Percentiles rank a stretch among this genome's conserved stretches.
These are phyloP conservation scores for Furnarius figulus DNA, from an alignment of 2,113 vertebrate genomes.

Conservation along the genomic window DNA sequence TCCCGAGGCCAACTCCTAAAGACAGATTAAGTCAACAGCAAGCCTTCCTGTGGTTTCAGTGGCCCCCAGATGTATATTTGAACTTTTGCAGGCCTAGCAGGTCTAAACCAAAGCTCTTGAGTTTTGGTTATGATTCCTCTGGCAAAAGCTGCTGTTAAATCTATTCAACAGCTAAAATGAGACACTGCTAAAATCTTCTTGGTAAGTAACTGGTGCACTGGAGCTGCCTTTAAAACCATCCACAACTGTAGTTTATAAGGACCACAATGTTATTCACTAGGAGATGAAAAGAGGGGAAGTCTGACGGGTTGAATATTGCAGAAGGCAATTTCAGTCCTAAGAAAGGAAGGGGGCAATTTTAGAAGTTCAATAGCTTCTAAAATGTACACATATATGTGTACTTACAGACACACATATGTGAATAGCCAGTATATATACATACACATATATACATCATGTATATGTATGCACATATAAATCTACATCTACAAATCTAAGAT, in stretches of 20 bases:
- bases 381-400: background rate
- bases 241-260: background rate
- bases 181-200: slow-evolving; percentile 4
- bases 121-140: background rate
- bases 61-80: background rate
- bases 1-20: background rate
- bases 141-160: background rate
- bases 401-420: background rate
- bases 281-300: background rate
- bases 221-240: background rate
- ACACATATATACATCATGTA: background rate
- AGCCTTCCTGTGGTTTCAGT: background rate
- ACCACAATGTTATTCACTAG: background rate
- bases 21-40: background rate
- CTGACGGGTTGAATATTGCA: background rate
- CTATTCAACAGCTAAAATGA: slow-evolving; percentile 8
- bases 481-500: background rate
- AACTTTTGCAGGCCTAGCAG: background rate
- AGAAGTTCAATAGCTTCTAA: background rate
- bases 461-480: background rate
- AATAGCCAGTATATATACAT: background rate
- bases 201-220: background rate
- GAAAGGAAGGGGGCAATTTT: background rate
- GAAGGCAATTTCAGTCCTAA: background rate
- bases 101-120: background rate